phyloP scores from a whole-genome alignment of 2,113 vertebrate species.

The Nothoprocta pentlandii region DNA sequence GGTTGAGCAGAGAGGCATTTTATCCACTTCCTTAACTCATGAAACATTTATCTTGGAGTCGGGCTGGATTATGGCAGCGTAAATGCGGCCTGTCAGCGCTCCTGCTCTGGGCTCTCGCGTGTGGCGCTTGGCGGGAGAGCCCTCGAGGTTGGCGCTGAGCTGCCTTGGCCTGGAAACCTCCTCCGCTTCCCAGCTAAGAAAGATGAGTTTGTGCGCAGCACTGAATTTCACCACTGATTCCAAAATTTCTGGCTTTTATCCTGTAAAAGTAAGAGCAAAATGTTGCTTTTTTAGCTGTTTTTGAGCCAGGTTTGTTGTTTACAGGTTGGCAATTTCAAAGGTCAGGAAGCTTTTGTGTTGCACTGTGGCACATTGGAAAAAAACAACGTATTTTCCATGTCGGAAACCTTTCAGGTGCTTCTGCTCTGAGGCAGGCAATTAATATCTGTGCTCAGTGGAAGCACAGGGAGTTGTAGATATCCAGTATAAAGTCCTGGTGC shows the following conservation, averaged over 20 bases:
- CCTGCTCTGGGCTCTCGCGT: conserved; percentile 64
- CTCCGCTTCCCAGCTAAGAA: conserved; percentile 68
- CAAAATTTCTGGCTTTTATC: neutral
- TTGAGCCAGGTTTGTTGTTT: neutral
- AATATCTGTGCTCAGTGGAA: neutral
- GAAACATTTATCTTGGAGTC: conserved; percentile 82
- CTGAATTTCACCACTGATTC: neutral
- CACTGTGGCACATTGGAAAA: neutral
- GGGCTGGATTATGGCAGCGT: conserved; percentile 73
- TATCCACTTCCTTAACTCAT: conserved; percentile 79
- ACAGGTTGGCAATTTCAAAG: neutral
- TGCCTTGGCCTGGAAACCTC: conserved; percentile 68
- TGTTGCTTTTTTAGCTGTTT: neutral
- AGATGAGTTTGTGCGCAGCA: conserved; percentile 11
- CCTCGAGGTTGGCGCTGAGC: conserved; percentile 75
- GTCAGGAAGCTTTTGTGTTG: conserved; percentile 18
- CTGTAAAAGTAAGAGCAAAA: conserved; percentile 1
- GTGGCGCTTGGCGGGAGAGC: conserved; percentile 56
- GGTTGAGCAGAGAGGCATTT: conserved; percentile 72
- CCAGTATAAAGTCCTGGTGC: neutral
- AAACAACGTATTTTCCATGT: neutral
- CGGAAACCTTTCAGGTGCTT: neutral
- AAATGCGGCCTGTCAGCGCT: conserved; percentile 77
- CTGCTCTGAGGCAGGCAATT: conserved; percentile 3
- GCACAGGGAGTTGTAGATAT: neutral